These are phyloP conservation scores for Miniopterus natalensis DNA, from an alignment of 2,113 vertebrate species.

Conservation along the genomic window DNA sequence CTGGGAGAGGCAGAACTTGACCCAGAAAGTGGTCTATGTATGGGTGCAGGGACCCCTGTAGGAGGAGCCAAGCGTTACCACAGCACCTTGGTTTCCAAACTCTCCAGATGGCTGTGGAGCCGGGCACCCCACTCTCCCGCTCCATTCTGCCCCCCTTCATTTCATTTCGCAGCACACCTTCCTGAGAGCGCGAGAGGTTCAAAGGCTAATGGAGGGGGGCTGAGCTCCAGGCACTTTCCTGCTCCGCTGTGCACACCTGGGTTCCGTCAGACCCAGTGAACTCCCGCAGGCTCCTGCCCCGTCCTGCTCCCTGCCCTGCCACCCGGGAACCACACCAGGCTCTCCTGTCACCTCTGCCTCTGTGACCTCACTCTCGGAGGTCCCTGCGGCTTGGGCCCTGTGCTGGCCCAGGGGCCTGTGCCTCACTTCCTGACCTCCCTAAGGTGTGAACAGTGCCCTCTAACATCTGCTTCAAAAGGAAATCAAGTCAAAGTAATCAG, in stretches of 20 bases:
- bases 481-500: background rate
- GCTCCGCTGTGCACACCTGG: background rate
- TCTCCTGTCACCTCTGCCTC: background rate
- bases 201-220: background rate
- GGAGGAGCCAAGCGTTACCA: background rate
- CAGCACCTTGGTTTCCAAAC: background rate
- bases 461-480: background rate
- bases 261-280: background rate
- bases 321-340: background rate
- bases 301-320: background rate
- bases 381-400: background rate
- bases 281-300: background rate
- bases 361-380: background rate
- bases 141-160: background rate
- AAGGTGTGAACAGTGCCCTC: background rate
- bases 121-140: background rate
- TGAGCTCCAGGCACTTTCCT: background rate
- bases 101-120: background rate
- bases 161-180: background rate
- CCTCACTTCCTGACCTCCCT: background rate
- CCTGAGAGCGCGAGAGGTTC: background rate
- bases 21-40: background rate
- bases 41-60: accelerated
- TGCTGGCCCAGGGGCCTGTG: background rate
- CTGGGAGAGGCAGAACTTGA: background rate